phyloP scores from a whole-genome alignment of 2,888 invertebrate species.

The Dyspetes luteomarginatus region DNA sequence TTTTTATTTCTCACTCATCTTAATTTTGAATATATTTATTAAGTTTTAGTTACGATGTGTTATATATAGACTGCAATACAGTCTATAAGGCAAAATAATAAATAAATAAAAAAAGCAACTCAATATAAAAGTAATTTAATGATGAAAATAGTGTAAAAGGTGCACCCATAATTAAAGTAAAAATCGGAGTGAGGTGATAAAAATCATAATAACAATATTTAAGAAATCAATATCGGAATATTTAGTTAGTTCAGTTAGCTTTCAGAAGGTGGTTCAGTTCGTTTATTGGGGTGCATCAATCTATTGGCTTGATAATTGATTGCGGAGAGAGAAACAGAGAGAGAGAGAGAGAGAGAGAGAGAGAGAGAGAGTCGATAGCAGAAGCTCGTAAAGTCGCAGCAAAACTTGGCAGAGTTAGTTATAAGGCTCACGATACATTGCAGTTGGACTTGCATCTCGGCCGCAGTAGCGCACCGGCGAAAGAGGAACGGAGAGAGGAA shows the following conservation, averaged over 20 bases:
- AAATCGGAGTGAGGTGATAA: no score
- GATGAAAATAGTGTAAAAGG: no score
- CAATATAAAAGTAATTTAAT: no score
- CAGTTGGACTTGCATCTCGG: slow-evolving; percentile 30
- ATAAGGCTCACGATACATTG: slow-evolving; percentile 14
- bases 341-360: neutral
- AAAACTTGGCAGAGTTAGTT: slow-evolving; percentile 42
- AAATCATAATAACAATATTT: no score
- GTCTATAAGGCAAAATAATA: no score
- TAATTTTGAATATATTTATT: no score
- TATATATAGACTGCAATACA: no score
- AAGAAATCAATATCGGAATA: no score
- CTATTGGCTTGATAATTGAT: slow-evolving; percentile 55
- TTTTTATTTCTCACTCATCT: neutral
- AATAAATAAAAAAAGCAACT: no score
- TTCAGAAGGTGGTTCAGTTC: neutral
- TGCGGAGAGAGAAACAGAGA: slow-evolving; percentile 6
- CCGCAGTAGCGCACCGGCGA: neutral
- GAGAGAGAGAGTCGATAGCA: slow-evolving; percentile 40
- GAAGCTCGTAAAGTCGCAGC: slow-evolving; percentile 45
- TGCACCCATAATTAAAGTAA: no score
- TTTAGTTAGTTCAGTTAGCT: slow-evolving; percentile 4
- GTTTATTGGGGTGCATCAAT: slow-evolving; percentile 39
- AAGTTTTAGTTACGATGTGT: no score
- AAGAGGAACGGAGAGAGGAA: slow-evolving; percentile 1